Percentiles rank a stretch among this genome's conserved stretches.
These are phyloP conservation scores for Tinea trinotella DNA, from an alignment of 2,888 invertebrate species.

Conservation along the genomic window DNA sequence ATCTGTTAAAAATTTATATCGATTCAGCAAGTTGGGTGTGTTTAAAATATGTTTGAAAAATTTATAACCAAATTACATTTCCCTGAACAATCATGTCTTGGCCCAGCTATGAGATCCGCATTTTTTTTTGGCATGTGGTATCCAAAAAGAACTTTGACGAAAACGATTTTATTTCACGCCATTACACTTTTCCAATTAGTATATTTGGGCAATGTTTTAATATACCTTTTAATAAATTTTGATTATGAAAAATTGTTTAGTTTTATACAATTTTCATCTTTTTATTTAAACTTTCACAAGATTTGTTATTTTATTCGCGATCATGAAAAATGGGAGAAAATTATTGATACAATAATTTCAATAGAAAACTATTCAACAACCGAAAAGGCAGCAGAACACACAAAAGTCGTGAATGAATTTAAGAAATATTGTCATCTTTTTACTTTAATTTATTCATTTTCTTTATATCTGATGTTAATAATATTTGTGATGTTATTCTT, in stretches of 20 bases:
- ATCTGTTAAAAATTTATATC: too few species aligned
- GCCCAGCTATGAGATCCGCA: background rate
- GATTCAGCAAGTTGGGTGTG: too few species aligned
- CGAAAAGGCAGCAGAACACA: background rate
- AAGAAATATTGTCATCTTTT: background rate
- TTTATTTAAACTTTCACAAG: background rate
- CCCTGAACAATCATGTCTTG: background rate
- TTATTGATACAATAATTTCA: background rate
- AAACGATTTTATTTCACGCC: background rate
- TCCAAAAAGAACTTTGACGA: background rate
- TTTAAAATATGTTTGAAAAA: background rate
- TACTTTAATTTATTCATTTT: background rate
- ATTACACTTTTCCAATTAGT: background rate
- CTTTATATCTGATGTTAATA: background rate
- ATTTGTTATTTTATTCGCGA: background rate
- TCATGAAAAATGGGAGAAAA: background rate
- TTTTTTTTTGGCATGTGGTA: slow-evolving; percentile 7
- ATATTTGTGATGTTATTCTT: background rate
- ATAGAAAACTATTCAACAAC: background rate
- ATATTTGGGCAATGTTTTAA: background rate
- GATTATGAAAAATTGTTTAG: background rate
- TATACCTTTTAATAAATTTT: background rate
- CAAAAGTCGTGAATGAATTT: background rate
- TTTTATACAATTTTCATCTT: slow-evolving; percentile 3
- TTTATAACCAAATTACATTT: background rate